These are phyloP conservation scores for Sicus ferrugineus DNA, from an alignment of 2,888 invertebrate genomes.

Conservation along the genomic window DNA sequence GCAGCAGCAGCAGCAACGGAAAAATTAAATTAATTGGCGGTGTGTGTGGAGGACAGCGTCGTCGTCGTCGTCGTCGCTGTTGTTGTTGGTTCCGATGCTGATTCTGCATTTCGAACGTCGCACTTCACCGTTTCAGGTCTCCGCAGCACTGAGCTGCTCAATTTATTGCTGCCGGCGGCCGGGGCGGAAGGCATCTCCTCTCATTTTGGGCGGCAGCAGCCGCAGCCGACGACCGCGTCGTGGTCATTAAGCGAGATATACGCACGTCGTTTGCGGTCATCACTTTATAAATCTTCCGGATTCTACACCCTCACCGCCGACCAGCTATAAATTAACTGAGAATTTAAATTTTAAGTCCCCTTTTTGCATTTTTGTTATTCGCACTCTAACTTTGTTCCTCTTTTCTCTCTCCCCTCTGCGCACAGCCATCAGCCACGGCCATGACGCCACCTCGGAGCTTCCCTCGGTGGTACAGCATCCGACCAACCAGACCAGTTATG, in stretches of 20 bases:
- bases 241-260: constrained; percentile 10
- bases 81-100: constrained; percentile 3
- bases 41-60: constrained; percentile 36
- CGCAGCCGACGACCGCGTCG: not conserved
- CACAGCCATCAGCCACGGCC: constrained; percentile 32
- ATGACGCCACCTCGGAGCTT: constrained; percentile 26
- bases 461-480: not conserved
- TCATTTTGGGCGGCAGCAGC: not conserved
- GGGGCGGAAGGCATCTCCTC: not conserved
- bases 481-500: constrained; percentile 9
- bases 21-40: constrained; percentile 45
- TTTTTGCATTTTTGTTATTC: not conserved
- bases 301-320: too few relatives aligned
- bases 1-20: constrained; percentile 12
- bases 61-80: not conserved
- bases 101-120: not conserved
- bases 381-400: constrained; percentile 3
- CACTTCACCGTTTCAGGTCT: not conserved
- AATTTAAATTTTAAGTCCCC: not conserved
- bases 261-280: constrained; percentile 15
- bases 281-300: not conserved
- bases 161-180: not conserved
- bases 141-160: not conserved
- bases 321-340: too few relatives aligned
- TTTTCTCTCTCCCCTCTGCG: not conserved